Evolutionary conservation across 2,888 invertebrate genomes (phyloP).

Genomic region (Drosophila eohydei): DNA sequence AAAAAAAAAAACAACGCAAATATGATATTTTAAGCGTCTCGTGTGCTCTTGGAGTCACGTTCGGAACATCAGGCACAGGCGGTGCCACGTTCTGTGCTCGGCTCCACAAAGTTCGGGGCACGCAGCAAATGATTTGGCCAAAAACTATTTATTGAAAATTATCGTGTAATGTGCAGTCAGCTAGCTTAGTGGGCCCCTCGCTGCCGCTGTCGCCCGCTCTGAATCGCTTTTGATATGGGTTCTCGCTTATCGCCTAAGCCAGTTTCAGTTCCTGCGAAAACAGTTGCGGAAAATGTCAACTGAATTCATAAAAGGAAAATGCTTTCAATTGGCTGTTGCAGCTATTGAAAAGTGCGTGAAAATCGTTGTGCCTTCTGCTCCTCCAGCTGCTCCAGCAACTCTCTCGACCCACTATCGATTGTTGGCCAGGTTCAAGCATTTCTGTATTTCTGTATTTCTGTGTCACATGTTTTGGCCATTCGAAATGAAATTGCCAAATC

Average conservation of each 20-base stretch:
- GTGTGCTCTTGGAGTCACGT: constrained; percentile 64
- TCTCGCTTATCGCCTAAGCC: constrained; percentile 36
- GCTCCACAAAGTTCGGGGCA: constrained; percentile 51
- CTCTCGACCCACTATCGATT: constrained; percentile 25
- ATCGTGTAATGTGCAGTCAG: constrained; percentile 65
- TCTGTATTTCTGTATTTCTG: constrained; percentile 7
- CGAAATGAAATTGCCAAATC: constrained; percentile 14
- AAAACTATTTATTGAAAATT: constrained; percentile 79
- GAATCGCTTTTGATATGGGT: constrained; percentile 4
- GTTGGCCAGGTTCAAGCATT: constrained; percentile 1
- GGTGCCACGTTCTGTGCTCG: constrained; percentile 55
- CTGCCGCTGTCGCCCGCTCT: too few species aligned
- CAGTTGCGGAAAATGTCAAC: constrained; percentile 37
- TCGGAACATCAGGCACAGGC: constrained; percentile 72
- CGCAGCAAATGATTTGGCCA: constrained; percentile 69
- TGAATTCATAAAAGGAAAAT: constrained; percentile 45
- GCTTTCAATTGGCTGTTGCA: constrained; percentile 35
- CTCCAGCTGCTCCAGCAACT: neutral
- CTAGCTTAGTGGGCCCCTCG: neutral
- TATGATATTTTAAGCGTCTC: constrained; percentile 56
- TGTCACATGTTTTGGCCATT: constrained; percentile 11
- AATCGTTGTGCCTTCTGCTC: constrained; percentile 20
- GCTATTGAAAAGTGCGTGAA: constrained; percentile 39
- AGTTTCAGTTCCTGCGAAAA: constrained; percentile 26
- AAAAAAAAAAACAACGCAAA: constrained; percentile 1